Conservation (phyloP, 2,888 invertebrate species). For the Sphinx pinastri region DNA sequence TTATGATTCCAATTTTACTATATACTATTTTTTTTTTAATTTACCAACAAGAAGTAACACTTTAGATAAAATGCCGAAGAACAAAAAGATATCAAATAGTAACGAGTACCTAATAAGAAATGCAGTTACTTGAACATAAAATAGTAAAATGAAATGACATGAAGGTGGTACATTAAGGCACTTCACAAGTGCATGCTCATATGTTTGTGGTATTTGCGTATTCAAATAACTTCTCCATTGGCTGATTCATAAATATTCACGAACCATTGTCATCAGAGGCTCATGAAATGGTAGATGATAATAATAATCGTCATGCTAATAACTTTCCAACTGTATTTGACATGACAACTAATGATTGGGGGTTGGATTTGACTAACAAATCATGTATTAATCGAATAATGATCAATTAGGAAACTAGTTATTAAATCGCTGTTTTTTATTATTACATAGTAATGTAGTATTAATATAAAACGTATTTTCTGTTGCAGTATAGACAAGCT, state of each 20-base stretch:
- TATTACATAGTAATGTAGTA: conserved; percentile 17
- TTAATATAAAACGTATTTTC: conserved; percentile 35
- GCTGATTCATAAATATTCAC: conserved; percentile 60
- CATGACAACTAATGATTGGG: conserved; percentile 76
- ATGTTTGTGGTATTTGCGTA: conserved; percentile 3
- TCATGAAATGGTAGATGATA: conserved; percentile 64
- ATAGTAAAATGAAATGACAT: neutral
- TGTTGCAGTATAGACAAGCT: conserved; percentile 93
- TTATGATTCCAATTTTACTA: too few relatives aligned
- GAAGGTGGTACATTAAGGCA: conserved; percentile 1
- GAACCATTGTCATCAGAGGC: conserved; percentile 50
- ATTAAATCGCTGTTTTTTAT: conserved; percentile 5
- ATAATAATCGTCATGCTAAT: conserved; percentile 72
- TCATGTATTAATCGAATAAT: conserved; percentile 49
- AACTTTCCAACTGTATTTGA: conserved; percentile 76
- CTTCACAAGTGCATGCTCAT: conserved; percentile 30
- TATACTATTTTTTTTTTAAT: too few relatives aligned
- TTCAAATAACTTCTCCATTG: conserved; percentile 50
- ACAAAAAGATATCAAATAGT: too few relatives aligned
- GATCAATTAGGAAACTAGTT: conserved; percentile 6
- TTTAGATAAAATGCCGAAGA: too few relatives aligned
- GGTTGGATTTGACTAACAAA: conserved; percentile 76
- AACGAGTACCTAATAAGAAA: too few relatives aligned
- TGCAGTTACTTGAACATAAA: neutral
- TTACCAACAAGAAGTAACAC: too few relatives aligned